A percentile compares a stretch with the other conserved stretches of the same genome.
phyloP scores from a whole-genome alignment of 35 echinoderm and acorn worm genomes.

The Ptychodera flava region DNA sequence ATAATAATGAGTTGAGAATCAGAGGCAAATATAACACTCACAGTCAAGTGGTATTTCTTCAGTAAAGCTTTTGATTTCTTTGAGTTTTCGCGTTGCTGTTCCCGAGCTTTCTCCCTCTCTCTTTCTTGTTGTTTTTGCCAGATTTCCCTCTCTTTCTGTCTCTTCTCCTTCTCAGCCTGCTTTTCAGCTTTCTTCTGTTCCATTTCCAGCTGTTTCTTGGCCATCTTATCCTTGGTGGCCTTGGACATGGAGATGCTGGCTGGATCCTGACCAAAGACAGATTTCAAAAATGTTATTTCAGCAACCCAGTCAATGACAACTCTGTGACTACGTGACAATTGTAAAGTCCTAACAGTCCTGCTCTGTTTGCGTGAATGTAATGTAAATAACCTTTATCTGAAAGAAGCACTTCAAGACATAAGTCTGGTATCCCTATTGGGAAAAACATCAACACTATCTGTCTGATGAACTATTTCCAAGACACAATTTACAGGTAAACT shows the following conservation, averaged over 20 bases:
- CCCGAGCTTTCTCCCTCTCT: conserved; percentile 48
- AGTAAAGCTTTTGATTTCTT: conserved; percentile 11
- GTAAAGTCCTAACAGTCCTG: too few species aligned
- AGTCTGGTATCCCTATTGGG: too few species aligned
- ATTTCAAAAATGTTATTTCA: too few species aligned
- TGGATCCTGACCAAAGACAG: conserved; percentile 17
- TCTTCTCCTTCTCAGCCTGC: conserved; percentile 34
- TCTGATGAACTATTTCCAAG: too few species aligned
- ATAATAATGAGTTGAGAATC: neutral
- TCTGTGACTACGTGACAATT: too few species aligned
- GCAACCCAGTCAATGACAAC: too few species aligned
- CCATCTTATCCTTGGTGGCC: conserved; percentile 58
- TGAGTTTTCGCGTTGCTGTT: conserved; percentile 36
- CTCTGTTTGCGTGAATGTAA: too few species aligned
- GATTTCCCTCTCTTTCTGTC: conserved; percentile 2
- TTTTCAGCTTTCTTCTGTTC: conserved; percentile 56
- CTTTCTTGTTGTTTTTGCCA: conserved; percentile 23
- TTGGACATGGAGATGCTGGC: conserved; percentile 62
- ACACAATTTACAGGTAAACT: too few species aligned
- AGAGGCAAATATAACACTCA: conserved; percentile 5
- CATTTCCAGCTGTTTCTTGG: conserved; percentile 38
- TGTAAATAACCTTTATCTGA: too few species aligned
- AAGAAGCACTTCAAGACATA: too few species aligned
- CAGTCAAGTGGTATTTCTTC: conserved; percentile 12
- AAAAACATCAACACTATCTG: too few species aligned